A percentile compares a stretch with the other conserved stretches of the same genome.
Conservation (phyloP, 2,888 invertebrate species). For the Lasioglossum pauxillum region DNA sequence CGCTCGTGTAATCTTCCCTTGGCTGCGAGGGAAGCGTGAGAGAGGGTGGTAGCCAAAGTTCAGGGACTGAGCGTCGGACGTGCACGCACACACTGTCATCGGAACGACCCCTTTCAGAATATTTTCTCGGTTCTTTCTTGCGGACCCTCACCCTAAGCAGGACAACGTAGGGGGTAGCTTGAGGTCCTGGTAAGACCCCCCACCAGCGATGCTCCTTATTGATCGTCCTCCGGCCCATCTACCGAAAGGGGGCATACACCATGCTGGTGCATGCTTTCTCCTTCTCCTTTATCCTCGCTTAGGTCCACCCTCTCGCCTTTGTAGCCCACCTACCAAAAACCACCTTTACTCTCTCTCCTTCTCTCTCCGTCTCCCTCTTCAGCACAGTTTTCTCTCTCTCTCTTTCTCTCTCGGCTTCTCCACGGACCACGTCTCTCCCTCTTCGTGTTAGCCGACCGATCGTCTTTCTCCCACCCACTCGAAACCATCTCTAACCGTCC, state of each 20-base stretch:
- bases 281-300: conserved; percentile 81
- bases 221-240: conserved; percentile 83
- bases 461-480: conserved; percentile 40
- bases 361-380: conserved; percentile 41
- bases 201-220: conserved; percentile 83
- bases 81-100: conserved; percentile 57
- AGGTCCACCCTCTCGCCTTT: conserved; percentile 81
- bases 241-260: conserved; percentile 73
- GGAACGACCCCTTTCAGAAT: conserved; percentile 78
- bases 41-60: conserved; percentile 68
- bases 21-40: conserved; percentile 48
- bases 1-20: conserved; percentile 52
- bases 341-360: conserved; percentile 72
- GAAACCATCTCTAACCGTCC: conserved; percentile 36
- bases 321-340: conserved; percentile 82
- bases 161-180: conserved; percentile 78
- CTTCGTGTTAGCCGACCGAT: conserved; percentile 21
- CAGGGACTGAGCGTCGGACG: conserved; percentile 69
- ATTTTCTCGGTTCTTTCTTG: conserved; percentile 84
- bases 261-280: conserved; percentile 76
- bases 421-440: conserved; percentile 32
- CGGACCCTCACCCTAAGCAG: conserved; percentile 81
- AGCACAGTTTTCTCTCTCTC: conserved; percentile 48
- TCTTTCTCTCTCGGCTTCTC: conserved; percentile 30
- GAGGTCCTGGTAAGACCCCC: conserved; percentile 84